Evolutionary conservation across 2,797 vertebrate species (phyloP).

Genomic region (Pseudochirops corinnae): DNA sequence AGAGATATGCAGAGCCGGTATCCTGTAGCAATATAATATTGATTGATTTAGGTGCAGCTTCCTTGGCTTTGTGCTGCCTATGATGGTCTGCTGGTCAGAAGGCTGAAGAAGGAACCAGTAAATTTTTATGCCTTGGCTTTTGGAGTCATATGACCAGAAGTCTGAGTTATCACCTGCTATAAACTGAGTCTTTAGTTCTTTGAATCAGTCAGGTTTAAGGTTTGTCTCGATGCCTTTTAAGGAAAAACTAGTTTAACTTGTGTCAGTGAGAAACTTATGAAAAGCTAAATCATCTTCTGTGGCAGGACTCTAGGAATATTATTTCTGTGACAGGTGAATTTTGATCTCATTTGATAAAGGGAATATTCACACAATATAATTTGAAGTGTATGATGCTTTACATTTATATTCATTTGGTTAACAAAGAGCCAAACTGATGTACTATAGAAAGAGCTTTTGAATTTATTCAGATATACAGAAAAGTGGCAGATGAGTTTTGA

Average conservation of each 20-base stretch:
- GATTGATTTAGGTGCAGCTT: background rate
- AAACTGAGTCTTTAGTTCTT: background rate
- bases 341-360: background rate
- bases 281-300: background rate
- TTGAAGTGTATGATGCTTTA: background rate
- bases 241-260: background rate
- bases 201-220: background rate
- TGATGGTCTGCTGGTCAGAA: background rate
- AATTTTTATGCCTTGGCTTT: background rate
- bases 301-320: background rate
- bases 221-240: background rate
- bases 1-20: background rate
- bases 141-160: background rate
- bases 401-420: background rate
- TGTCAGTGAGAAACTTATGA: background rate
- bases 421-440: background rate
- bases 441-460: slow-evolving; percentile 40
- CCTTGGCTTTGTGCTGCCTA: background rate
- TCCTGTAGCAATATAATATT: background rate
- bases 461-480: slow-evolving; percentile 16
- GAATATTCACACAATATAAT: background rate
- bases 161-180: background rate
- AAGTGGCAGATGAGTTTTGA: slow-evolving; percentile 52
- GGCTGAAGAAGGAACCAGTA: background rate
- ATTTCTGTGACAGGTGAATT: background rate